phyloP scores from a whole-genome alignment of 2,797 vertebrate genomes.

The Pachyuromys duprasi region DNA sequence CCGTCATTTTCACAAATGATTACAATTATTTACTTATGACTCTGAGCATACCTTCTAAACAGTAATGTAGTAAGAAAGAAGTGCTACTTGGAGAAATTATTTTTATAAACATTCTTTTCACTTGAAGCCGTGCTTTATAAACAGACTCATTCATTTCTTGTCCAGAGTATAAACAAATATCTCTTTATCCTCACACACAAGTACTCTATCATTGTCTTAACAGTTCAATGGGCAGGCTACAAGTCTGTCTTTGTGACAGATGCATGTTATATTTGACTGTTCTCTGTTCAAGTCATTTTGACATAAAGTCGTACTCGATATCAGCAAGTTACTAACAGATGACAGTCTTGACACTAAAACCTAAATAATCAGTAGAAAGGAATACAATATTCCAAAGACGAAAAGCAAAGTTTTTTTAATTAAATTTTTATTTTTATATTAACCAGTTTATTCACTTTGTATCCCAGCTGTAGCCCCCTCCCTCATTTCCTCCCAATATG shows the following conservation, averaged over 20 bases:
- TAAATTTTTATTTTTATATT: too few relatives aligned
- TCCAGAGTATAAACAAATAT: not conserved
- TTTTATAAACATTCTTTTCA: not conserved
- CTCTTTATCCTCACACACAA: not conserved
- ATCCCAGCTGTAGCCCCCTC: too few relatives aligned
- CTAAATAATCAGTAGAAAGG: not conserved
- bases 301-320: not conserved
- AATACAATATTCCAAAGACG: not conserved
- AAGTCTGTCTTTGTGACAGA: not conserved
- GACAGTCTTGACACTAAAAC: not conserved
- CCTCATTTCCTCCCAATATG: too few relatives aligned
- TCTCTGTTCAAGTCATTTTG: not conserved
- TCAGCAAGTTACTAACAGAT: not conserved
- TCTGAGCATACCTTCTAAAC: not conserved
- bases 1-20: not conserved
- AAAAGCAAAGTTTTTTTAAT: not conserved
- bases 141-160: not conserved
- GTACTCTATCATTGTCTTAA: not conserved
- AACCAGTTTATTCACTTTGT: too few relatives aligned
- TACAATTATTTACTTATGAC: not conserved
- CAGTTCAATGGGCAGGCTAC: not conserved
- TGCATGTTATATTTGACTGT: not conserved
- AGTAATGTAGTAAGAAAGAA: not conserved
- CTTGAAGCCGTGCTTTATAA: not conserved
- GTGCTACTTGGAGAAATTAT: not conserved